Conservation (phyloP, 2,888 invertebrate genomes). For the Lepetodrilus schrolli region DNA sequence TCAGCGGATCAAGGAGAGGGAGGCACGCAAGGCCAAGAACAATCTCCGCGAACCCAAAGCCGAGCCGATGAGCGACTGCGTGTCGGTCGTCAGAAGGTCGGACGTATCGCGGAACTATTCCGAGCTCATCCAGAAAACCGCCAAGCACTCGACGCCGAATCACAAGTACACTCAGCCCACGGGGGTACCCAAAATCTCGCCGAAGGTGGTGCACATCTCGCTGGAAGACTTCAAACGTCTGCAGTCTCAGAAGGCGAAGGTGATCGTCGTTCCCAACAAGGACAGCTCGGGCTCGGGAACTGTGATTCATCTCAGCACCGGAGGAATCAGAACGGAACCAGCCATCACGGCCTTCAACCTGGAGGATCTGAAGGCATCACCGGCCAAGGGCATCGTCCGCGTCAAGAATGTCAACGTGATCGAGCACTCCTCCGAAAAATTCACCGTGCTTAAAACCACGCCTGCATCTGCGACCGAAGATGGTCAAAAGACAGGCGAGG, state of each 20-base stretch:
- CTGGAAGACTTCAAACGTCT: slow-evolving; percentile 16
- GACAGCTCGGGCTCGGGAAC: not conserved
- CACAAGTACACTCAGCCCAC: not conserved
- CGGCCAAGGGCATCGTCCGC: not conserved
- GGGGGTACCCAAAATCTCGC: not conserved
- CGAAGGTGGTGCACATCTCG: slow-evolving; percentile 9
- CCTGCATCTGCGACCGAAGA: not conserved
- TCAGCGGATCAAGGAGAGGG: slow-evolving; percentile 25
- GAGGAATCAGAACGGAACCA: not conserved
- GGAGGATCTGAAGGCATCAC: not conserved
- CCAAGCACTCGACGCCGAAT: not conserved
- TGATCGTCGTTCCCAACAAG: not conserved
- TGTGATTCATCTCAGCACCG: slow-evolving; percentile 10
- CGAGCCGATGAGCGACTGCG: not conserved
- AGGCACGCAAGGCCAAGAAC: slow-evolving; percentile 23
- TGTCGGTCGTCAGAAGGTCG: not conserved
- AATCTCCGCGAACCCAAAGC: not conserved
- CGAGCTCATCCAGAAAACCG: not conserved
- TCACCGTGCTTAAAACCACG: slow-evolving; percentile 3
- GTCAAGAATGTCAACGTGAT: not conserved
- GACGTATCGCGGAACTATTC: not conserved
- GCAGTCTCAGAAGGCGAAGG: slow-evolving; percentile 4
- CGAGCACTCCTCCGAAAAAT: not conserved
- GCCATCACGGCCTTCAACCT: too few species aligned
- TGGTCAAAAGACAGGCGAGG: not conserved